phyloP scores from a whole-genome alignment of 2,888 invertebrate genomes.

The Sepiola atlantica region DNA sequence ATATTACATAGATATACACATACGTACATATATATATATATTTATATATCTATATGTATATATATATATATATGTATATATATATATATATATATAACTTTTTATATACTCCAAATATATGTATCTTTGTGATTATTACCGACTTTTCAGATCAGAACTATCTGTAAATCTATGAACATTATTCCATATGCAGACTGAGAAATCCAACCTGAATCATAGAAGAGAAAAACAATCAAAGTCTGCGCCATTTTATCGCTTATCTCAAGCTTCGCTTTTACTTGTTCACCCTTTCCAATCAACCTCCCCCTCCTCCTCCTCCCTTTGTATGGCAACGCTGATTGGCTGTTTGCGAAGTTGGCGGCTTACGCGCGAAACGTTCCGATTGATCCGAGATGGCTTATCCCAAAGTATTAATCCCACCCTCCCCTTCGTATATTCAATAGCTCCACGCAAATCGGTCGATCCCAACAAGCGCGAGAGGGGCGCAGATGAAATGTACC shows the following conservation, averaged over 20 bases:
- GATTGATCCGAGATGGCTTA: conserved; percentile 8
- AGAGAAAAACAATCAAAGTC: too few species aligned
- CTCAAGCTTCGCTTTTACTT: not conserved
- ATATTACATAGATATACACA: too few species aligned
- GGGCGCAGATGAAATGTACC: conserved; percentile 32
- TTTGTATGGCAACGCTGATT: not conserved
- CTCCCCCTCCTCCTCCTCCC: not conserved
- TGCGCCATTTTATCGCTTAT: too few species aligned
- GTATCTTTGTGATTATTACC: not conserved
- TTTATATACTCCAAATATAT: not conserved
- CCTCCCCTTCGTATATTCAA: too few species aligned
- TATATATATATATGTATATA: not conserved
- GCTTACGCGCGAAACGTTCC: not conserved
- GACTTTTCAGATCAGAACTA: too few species aligned
- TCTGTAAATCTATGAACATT: too few species aligned
- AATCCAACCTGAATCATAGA: too few species aligned
- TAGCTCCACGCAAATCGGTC: not conserved
- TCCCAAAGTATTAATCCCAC: not conserved
- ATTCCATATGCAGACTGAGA: too few species aligned
- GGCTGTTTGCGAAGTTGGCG: not conserved
- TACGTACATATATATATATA: not conserved
- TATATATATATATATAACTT: not conserved
- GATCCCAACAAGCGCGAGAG: not conserved
- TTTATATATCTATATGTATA: not conserved
- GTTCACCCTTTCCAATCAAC: not conserved